Evolutionary conservation across 2,888 invertebrate species (phyloP).

Genomic region (Mechanitis mazaeus): DNA sequence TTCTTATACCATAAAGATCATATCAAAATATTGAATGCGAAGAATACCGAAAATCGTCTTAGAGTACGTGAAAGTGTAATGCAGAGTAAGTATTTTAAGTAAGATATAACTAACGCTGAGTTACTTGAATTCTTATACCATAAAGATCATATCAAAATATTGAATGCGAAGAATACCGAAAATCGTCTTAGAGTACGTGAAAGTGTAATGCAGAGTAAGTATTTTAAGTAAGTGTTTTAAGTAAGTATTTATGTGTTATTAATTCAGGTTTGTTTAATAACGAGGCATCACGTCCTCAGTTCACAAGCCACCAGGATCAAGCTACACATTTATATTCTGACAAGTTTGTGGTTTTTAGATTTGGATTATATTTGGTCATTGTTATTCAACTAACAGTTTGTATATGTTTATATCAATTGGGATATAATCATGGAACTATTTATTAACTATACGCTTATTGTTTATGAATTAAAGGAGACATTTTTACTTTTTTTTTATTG

Average conservation of each 20-base stretch:
- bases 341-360: constrained; percentile 68
- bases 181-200: constrained; percentile 37
- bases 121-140: constrained; percentile 51
- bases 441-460: constrained; percentile 36
- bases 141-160: constrained; percentile 56
- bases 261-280: constrained; percentile 69
- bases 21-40: constrained; percentile 44
- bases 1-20: constrained; percentile 60
- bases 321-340: constrained; percentile 68
- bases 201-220: constrained; percentile 16
- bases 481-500: not conserved
- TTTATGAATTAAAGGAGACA: constrained; percentile 25
- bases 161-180: constrained; percentile 41
- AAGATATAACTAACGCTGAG: constrained; percentile 60
- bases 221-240: constrained; percentile 42
- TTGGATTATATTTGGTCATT: constrained; percentile 73
- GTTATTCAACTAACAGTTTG: constrained; percentile 61
- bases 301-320: constrained; percentile 68
- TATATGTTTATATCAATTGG: constrained; percentile 63
- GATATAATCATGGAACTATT: constrained; percentile 61
- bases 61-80: constrained; percentile 11
- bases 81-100: constrained; percentile 27
- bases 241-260: constrained; percentile 66
- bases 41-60: constrained; percentile 46
- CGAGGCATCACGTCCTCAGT: constrained; percentile 71